Evolutionary conservation across 2,888 invertebrate species (phyloP).

Genomic region (Sympetrum striolatum): DNA sequence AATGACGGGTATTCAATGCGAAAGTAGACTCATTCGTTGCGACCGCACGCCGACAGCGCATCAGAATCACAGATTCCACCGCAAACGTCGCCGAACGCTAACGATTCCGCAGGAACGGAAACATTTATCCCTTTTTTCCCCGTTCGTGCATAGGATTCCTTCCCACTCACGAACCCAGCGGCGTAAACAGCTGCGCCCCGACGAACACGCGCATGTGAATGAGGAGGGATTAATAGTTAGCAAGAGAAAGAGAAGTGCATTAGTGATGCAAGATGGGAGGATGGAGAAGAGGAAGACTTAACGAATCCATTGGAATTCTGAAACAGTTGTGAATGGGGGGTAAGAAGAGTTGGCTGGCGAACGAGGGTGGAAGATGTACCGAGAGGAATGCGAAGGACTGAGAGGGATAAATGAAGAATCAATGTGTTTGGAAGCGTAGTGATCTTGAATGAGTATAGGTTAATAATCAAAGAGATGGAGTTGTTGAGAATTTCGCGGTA

Average conservation of each 20-base stretch:
- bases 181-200: background rate
- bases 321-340: conserved; percentile 31
- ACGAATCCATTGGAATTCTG: conserved; percentile 43
- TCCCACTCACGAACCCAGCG: too few species aligned
- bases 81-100: background rate
- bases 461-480: too few species aligned
- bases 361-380: background rate
- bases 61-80: background rate
- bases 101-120: background rate
- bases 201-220: background rate
- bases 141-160: background rate
- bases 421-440: background rate
- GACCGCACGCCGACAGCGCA: background rate
- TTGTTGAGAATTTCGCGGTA: too few species aligned
- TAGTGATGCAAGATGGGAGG: background rate
- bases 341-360: conserved; percentile 26
- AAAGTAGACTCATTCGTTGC: too few species aligned
- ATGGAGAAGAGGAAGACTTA: background rate
- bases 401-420: background rate
- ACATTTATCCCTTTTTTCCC: background rate
- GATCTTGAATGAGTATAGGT: too few species aligned
- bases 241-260: background rate
- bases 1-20: too few species aligned
- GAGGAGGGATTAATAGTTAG: background rate
- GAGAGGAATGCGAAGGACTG: background rate